Evolutionary conservation across 2,888 invertebrate species (phyloP).

Genomic region (Marronus borbonicus): DNA sequence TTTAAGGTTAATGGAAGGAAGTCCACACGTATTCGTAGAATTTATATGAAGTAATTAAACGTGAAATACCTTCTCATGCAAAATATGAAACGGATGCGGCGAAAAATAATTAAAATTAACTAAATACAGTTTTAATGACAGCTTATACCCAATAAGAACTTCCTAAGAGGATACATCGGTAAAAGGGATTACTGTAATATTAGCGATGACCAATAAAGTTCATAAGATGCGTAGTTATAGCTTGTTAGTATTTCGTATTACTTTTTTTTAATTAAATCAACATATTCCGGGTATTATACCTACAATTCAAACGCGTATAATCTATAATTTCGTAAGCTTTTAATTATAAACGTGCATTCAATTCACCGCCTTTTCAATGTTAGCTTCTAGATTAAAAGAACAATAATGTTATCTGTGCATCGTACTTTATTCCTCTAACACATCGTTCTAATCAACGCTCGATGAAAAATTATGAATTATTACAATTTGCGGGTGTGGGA

Average conservation of each 20-base stretch:
- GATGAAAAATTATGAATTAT: conserved; percentile 2
- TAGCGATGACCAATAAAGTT: neutral
- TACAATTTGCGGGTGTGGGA: conserved; percentile 4
- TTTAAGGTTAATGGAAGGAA: conserved; percentile 19
- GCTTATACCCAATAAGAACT: conserved; percentile 16
- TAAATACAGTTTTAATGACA: conserved; percentile 20
- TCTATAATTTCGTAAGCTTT: conserved; percentile 1
- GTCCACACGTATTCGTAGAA: neutral
- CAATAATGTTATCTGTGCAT: neutral
- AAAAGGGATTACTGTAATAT: neutral
- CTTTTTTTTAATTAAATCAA: conserved; percentile 2
- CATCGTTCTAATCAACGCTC: neutral
- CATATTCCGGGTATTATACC: neutral
- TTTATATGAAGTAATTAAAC: conserved; percentile 16
- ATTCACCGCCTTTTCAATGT: conserved; percentile 14
- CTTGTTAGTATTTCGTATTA: neutral
- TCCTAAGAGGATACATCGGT: conserved; percentile 8
- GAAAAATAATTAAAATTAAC: conserved; percentile 13
- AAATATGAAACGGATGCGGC: conserved; percentile 5
- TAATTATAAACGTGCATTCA: conserved; percentile 2
- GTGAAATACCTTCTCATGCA: conserved; percentile 8
- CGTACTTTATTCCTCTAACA: neutral
- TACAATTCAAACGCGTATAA: neutral
- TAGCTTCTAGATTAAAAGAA: conserved; percentile 2
- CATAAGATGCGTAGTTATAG: neutral